Conservation (phyloP, 2,113 vertebrate species). For the Platanista minor region DNA sequence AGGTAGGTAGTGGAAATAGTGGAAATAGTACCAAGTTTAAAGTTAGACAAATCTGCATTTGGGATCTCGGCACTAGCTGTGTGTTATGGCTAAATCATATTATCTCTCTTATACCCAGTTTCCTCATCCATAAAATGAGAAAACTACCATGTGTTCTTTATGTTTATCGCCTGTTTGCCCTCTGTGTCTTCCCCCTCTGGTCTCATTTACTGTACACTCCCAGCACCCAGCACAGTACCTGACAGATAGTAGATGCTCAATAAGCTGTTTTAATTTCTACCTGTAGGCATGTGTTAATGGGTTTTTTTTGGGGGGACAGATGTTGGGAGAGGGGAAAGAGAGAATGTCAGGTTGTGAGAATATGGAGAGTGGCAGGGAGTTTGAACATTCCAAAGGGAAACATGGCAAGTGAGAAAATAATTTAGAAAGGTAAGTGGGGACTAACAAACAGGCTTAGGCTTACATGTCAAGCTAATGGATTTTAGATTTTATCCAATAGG, state of each 20-base stretch:
- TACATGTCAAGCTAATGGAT: background rate
- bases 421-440: background rate
- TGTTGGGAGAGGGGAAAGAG: background rate
- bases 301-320: background rate
- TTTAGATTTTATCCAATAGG: conserved; percentile 1
- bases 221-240: background rate
- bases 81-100: background rate
- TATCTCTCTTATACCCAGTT: background rate
- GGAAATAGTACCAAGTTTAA: background rate
- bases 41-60: background rate
- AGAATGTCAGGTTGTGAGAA: background rate
- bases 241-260: background rate
- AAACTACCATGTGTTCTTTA: background rate
- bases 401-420: background rate
- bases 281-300: background rate
- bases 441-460: conserved; percentile 19
- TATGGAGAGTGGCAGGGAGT: background rate
- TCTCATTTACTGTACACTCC: background rate
- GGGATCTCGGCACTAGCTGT: background rate
- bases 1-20: background rate
- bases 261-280: background rate
- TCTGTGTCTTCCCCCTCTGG: background rate
- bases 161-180: background rate
- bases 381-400: background rate
- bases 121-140: background rate